Conservation (phyloP, 35 echinoderm and acorn worm species). For the Heliocidaris tuberculata region DNA sequence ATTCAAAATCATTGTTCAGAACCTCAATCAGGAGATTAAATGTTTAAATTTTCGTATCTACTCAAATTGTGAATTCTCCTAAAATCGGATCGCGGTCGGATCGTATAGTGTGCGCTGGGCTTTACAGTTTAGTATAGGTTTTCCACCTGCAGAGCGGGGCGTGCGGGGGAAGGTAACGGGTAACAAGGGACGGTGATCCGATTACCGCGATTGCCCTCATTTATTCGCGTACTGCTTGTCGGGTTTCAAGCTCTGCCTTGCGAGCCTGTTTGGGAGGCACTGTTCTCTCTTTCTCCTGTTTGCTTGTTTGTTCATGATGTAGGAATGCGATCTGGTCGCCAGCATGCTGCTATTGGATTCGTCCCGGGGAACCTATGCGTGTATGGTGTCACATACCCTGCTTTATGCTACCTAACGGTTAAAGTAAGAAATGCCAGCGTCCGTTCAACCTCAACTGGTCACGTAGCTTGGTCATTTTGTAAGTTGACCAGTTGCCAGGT, state of each 20-base stretch:
- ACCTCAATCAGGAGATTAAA: too few relatives aligned
- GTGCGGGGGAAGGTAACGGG: background rate
- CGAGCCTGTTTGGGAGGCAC: background rate
- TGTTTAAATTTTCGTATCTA: too few relatives aligned
- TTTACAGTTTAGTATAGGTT: background rate
- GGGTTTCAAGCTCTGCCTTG: background rate
- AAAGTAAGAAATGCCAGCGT: background rate
- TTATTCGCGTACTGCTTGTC: background rate
- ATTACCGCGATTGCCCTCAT: background rate
- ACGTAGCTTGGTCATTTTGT: background rate
- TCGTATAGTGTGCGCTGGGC: background rate
- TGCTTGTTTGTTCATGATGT: slow-evolving; percentile 10
- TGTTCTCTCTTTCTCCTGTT: background rate
- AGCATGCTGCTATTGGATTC: background rate
- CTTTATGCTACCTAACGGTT: background rate
- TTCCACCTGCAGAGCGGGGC: background rate
- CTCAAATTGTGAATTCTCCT: too few relatives aligned
- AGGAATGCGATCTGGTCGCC: background rate
- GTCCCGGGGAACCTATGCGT: background rate
- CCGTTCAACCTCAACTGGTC: background rate
- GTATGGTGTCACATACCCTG: background rate
- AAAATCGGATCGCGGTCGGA: too few relatives aligned
- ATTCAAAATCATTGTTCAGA: too few relatives aligned
- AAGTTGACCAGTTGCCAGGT: background rate
- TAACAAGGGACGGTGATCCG: background rate